Base-by-base conservation (phyloP, 2,888 invertebrate genomes). In the Cremastinae sp. region DNA sequence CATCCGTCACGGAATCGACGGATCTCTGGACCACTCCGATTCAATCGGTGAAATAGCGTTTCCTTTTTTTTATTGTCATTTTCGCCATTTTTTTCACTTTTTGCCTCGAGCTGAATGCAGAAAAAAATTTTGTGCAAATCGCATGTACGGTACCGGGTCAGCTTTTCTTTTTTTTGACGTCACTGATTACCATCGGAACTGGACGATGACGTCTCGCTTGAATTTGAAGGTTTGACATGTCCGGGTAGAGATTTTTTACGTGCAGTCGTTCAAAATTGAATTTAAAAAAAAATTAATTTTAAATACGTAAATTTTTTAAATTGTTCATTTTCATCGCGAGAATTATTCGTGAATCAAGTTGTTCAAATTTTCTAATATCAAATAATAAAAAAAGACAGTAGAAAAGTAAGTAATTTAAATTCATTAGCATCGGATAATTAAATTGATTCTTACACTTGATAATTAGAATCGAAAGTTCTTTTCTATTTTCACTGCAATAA, bases 181-280 rank as follows among this genome's bases (percentile, higher is more conserved):
- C 81, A 83, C 82, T 78, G 74, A 82, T 56, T 66, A 80, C 84
- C 84, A 84, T 66, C 74, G 66, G 58, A 81, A 84, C 81, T 84
- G 84, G 84, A 66, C 56, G 74, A 83, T 83, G 80, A 81, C 75
- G 49, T 72, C 68, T 72, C 61, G 77, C 78, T 80, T 80, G 70
- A 68, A 68, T 68, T 9, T 43, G 12, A 43, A 8, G 28, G 49
- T 51, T 64, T 20, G 16, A 5, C 62, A 35, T 43, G 12, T 58
- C 12, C 20, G 8, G 41, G 2, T 12, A 2, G 28, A 28, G 2
- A 28, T 28, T 28, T 28, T 28, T n/a, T n/a, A n/a, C n/a, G n/a
- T n/a, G n/a, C n/a, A n/a, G 28, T 28, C 28, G 28, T 5, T 5
- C 28, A 28, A 41, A 9, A 41, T 41, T 41, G n/a, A n/a, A n/a